Conservation (phyloP, 2,797 vertebrate species). For the Hyperoplus lanceolatus region DNA sequence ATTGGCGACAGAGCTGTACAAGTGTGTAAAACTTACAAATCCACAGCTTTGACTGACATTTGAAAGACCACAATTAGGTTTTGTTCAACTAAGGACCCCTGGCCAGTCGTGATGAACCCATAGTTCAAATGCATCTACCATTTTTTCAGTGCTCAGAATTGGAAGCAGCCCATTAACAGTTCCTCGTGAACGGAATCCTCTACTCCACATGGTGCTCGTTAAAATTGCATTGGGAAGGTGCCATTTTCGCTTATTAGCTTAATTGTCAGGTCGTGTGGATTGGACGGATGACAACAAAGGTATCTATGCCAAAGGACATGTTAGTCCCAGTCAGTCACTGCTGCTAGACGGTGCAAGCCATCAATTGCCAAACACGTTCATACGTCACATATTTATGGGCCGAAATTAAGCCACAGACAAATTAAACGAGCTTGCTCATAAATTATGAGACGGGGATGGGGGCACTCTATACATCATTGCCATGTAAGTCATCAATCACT, state of each 20-base stretch:
- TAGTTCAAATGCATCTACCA: conserved; percentile 69
- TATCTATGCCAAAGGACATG: conserved; percentile 79
- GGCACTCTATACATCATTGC: conserved; percentile 75
- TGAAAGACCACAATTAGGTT: conserved; percentile 41
- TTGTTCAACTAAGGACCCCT: conserved; percentile 38
- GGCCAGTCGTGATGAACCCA: conserved; percentile 63
- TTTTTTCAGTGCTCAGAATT: conserved; percentile 51
- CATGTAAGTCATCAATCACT: conserved; percentile 81
- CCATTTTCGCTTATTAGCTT: conserved; percentile 84
- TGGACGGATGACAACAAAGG: conserved; percentile 81
- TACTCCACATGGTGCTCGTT: conserved; percentile 80
- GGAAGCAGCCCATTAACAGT: conserved; percentile 71
- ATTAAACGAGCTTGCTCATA: conserved; percentile 81
- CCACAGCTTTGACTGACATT: conserved; percentile 43
- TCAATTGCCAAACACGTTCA: conserved; percentile 71
- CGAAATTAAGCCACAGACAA: conserved; percentile 82
- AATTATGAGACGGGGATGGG: conserved; percentile 75
- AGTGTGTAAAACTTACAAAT: conserved; percentile 1
- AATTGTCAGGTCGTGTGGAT: conserved; percentile 85
- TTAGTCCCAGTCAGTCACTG: conserved; percentile 67
- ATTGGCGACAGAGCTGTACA: neutral
- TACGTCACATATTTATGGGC: conserved; percentile 70
- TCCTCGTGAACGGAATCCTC: conserved; percentile 66
- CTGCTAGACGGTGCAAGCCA: conserved; percentile 60
- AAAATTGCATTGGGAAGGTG: conserved; percentile 83